A percentile compares a stretch with the other conserved stretches of the same genome.
These are phyloP conservation scores for Eupithecia inturbata DNA, from an alignment of 2,888 invertebrate genomes.

Conservation along the genomic window DNA sequence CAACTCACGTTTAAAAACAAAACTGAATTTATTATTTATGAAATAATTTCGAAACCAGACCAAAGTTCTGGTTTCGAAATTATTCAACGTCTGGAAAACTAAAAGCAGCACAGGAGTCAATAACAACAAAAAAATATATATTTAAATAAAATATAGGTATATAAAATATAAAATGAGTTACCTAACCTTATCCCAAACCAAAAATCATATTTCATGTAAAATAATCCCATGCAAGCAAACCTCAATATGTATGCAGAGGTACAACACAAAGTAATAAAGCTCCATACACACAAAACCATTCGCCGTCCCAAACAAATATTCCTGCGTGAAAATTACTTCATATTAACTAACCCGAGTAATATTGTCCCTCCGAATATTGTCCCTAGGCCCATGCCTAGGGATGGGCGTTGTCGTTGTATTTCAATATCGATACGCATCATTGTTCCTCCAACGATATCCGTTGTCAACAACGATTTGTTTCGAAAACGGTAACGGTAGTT, in stretches of 20 bases:
- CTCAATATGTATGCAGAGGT: slow-evolving; percentile 2
- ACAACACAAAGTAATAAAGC: slow-evolving; percentile 1
- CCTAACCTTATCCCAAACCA: background rate
- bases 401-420: background rate
- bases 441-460: background rate
- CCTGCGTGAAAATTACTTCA: slow-evolving; percentile 8
- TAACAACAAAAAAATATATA: too few relatives aligned
- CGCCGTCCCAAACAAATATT: slow-evolving; percentile 10
- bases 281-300: background rate
- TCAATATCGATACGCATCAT: background rate
- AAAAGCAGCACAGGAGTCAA: too few relatives aligned
- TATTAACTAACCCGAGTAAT: slow-evolving; percentile 12
- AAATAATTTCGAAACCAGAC: too few relatives aligned
- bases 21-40: too few relatives aligned
- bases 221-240: background rate
- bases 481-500: background rate
- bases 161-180: too few relatives aligned
- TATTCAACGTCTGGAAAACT: too few relatives aligned
- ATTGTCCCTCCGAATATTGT: slow-evolving; percentile 1
- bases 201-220: background rate
- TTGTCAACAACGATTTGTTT: background rate
- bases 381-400: background rate
- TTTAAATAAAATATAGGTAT: too few relatives aligned
- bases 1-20: too few relatives aligned
- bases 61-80: too few relatives aligned